Conservation (phyloP, 1,140 invertebrate genomes). For the Diachasmimorpha longicaudata region DNA sequence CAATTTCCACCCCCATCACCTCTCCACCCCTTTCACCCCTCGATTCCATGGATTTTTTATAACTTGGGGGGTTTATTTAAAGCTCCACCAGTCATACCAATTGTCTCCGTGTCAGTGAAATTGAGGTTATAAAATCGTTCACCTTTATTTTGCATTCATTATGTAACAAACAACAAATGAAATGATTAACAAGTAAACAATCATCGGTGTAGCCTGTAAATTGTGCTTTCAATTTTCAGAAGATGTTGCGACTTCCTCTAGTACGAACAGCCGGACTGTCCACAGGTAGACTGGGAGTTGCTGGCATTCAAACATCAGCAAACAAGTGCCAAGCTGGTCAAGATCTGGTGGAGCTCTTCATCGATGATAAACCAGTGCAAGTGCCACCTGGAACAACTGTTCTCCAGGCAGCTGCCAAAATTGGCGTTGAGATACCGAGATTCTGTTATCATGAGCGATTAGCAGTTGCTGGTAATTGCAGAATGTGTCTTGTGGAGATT, state of each 20-base stretch:
- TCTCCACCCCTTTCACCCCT: no score
- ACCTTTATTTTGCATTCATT: neutral
- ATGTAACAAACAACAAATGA: neutral
- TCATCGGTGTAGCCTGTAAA: neutral
- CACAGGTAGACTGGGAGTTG: constrained; percentile 38
- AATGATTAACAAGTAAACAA: neutral
- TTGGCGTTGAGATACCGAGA: constrained; percentile 96
- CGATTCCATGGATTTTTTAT: no score
- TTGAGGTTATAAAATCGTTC: neutral
- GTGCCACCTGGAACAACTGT: neutral
- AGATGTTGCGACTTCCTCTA: constrained; percentile 68
- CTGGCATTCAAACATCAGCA: constrained; percentile 44
- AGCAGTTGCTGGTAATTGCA: constrained; percentile 96
- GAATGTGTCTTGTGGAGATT: constrained; percentile 99
- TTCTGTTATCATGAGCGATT: constrained; percentile 99
- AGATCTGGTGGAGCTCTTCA: constrained; percentile 94
- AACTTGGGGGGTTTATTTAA: no score
- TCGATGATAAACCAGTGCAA: constrained; percentile 92
- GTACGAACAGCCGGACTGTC: constrained; percentile 54
- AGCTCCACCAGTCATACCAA: neutral
- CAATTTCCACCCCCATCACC: no score
- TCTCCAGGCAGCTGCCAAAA: constrained; percentile 88
- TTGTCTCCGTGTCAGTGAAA: neutral
- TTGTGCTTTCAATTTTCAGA: constrained; percentile 42
- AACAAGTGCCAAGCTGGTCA: constrained; percentile 59